Conservation (phyloP, 2,113 vertebrate species). For the Chascanopsetta lugubris region DNA sequence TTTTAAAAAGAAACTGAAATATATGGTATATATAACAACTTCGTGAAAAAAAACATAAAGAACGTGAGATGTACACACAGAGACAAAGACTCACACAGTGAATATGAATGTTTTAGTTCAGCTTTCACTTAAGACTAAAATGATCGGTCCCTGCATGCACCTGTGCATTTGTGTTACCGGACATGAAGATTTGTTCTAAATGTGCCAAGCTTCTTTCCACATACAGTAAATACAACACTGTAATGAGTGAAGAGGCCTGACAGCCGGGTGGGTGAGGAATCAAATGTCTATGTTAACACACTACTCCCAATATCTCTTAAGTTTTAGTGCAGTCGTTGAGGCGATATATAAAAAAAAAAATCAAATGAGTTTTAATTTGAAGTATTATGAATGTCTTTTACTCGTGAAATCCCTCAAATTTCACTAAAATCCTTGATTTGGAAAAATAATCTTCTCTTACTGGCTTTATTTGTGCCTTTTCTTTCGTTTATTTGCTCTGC, state of each 20-base stretch:
- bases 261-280: not conserved
- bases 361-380: conserved; percentile 23
- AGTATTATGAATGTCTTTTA: not conserved
- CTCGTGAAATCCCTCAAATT: conserved; percentile 1
- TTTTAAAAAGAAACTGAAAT: conserved; percentile 40
- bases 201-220: conserved; percentile 46
- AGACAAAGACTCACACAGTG: conserved; percentile 28
- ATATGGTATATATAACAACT: conserved; percentile 42
- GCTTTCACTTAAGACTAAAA: conserved; percentile 30
- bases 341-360: conserved; percentile 8
- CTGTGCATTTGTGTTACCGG: conserved; percentile 39
- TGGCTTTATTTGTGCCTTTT: conserved; percentile 74
- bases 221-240: conserved; percentile 37
- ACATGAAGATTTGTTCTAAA: conserved; percentile 20
- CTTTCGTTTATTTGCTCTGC: conserved; percentile 29
- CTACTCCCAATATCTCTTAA: conserved; percentile 1
- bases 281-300: not conserved
- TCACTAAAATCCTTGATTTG: not conserved
- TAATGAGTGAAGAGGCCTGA: conserved; percentile 6
- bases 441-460: conserved; percentile 22
- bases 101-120: conserved; percentile 56
- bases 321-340: conserved; percentile 9
- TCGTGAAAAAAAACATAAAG: conserved; percentile 38
- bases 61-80: conserved; percentile 41
- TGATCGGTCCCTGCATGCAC: conserved; percentile 57